Evolutionary conservation across 2,797 vertebrate species (phyloP).

Genomic region (Synanceia verrucosa): DNA sequence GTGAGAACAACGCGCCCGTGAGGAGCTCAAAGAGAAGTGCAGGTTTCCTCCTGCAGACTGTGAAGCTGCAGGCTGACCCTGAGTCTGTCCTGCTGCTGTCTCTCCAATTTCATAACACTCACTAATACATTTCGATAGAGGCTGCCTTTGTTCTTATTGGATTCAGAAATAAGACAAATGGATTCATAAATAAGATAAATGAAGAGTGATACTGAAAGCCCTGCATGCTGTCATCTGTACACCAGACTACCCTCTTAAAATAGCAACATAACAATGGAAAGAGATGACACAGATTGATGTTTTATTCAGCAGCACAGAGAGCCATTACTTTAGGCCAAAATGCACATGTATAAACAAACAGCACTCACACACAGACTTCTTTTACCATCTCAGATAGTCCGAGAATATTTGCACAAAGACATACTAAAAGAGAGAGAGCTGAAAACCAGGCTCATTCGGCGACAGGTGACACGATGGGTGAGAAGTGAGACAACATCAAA

Average conservation of each 20-base stretch:
- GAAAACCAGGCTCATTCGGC: neutral
- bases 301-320: conserved; percentile 70
- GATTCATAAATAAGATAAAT: conserved; percentile 39
- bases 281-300: conserved; percentile 43
- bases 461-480: neutral
- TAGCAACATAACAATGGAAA: conserved; percentile 43
- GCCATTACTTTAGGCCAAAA: conserved; percentile 17
- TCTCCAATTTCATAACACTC: conserved; percentile 40
- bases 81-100: conserved; percentile 16
- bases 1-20: conserved; percentile 81
- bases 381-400: neutral
- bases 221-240: neutral
- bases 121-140: conserved; percentile 23
- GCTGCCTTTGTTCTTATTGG: conserved; percentile 19
- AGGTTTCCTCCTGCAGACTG: neutral
- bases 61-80: conserved; percentile 53
- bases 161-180: conserved; percentile 53
- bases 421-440: neutral
- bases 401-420: neutral
- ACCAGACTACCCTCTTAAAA: conserved; percentile 35
- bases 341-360: conserved; percentile 20
- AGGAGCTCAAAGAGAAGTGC: conserved; percentile 72
- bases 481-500: conserved; percentile 53
- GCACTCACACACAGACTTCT: neutral
- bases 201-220: conserved; percentile 7